These are phyloP conservation scores for Drosophila recens DNA, from an alignment of 2,888 invertebrate genomes.

Conservation along the genomic window DNA sequence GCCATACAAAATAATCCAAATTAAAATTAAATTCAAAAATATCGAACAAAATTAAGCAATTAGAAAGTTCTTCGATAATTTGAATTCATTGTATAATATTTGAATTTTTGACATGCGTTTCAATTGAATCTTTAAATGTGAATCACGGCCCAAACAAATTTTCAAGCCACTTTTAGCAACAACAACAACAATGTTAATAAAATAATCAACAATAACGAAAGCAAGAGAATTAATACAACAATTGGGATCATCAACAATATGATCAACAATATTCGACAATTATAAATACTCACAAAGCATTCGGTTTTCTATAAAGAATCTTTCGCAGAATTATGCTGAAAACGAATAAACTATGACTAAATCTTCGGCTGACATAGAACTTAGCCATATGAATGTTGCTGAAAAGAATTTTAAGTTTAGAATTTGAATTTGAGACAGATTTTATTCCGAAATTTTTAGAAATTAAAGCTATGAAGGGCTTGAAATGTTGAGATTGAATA, in stretches of 20 bases:
- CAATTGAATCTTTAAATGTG: constrained; percentile 19
- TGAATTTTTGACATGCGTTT: constrained; percentile 12
- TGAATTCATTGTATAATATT: constrained; percentile 4
- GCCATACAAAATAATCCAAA: not conserved
- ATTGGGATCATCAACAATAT: constrained; percentile 22
- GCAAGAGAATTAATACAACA: constrained; percentile 27
- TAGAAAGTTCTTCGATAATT: not conserved
- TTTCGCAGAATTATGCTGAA: constrained; percentile 80
- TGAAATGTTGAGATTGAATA: not conserved
- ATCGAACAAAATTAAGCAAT: not conserved
- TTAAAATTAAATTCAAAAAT: not conserved
- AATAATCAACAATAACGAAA: constrained; percentile 32
- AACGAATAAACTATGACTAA: constrained; percentile 76
- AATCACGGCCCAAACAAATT: constrained; percentile 10
- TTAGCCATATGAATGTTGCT: constrained; percentile 62
- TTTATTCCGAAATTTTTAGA: not conserved
- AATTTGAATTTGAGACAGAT: constrained; percentile 7
- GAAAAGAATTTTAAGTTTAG: constrained; percentile 50
- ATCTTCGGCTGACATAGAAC: constrained; percentile 60
- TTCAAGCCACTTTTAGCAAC: constrained; percentile 14
- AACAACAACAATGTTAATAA: constrained; percentile 26
- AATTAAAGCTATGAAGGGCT: not conserved
- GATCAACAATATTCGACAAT: constrained; percentile 9
- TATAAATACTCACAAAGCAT: constrained; percentile 79
- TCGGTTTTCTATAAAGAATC: constrained; percentile 76